A percentile compares a stretch with the other conserved stretches of the same genome.
phyloP scores from a whole-genome alignment of 1,140 invertebrate species.

The Antheraea mylitta region DNA sequence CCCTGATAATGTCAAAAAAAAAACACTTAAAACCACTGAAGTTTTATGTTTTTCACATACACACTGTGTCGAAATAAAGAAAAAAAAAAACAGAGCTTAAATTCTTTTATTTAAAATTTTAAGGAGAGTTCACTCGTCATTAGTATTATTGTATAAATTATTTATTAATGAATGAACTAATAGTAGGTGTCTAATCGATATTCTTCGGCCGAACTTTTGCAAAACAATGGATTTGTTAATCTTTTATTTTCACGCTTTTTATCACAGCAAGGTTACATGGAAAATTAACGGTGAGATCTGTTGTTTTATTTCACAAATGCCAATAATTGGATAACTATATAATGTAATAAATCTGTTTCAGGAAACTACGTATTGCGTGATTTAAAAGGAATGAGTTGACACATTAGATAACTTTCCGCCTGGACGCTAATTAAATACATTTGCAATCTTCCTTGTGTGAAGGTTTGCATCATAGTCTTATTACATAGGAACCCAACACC shows the following conservation, averaged over 20 bases:
- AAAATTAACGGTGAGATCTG: background rate
- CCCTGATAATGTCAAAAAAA: too few species aligned
- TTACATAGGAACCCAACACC: background rate
- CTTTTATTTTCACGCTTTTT: background rate
- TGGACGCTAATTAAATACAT: background rate
- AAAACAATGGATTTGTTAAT: background rate
- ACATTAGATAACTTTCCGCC: background rate
- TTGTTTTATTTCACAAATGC: background rate
- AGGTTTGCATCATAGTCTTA: background rate
- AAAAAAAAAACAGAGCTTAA: too few species aligned
- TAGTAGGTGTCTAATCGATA: background rate
- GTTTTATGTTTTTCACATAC: too few species aligned
- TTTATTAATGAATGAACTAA: background rate
- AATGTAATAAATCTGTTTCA: background rate
- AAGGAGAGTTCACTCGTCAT: too few species aligned
- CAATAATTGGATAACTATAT: background rate
- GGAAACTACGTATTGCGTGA: background rate
- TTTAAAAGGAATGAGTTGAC: background rate
- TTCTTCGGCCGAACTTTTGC: background rate
- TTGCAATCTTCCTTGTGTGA: background rate
- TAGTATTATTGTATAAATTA: background rate
- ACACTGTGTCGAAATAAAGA: too few species aligned
- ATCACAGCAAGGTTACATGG: background rate
- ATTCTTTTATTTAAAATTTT: too few species aligned
- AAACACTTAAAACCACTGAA: too few species aligned